phyloP scores from a whole-genome alignment of 2,797 vertebrate genomes.

The Babyrousa celebensis region DNA sequence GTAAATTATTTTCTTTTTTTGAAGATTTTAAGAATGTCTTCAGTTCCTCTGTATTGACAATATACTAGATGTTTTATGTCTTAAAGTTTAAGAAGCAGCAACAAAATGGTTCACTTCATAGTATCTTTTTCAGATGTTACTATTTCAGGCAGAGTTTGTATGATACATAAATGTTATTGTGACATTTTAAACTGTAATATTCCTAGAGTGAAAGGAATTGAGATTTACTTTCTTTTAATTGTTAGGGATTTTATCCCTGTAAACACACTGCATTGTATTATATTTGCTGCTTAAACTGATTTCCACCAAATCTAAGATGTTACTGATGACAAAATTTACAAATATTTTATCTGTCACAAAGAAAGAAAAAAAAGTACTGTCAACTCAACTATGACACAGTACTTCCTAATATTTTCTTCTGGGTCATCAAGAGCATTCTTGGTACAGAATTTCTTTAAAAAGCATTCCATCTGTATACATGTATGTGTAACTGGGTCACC shows the following conservation, averaged over 20 bases:
- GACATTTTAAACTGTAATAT: slow-evolving; percentile 50
- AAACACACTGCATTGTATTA: not conserved
- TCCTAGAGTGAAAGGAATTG: slow-evolving; percentile 56
- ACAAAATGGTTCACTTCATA: not conserved
- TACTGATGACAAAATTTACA: not conserved
- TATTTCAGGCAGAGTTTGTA: not conserved
- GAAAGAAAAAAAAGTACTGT: not conserved
- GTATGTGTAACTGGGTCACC: no score
- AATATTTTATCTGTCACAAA: slow-evolving; percentile 59
- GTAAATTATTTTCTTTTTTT: slow-evolving; percentile 8
- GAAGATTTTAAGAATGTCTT: not conserved
- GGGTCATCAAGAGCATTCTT: not conserved
- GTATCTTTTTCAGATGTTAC: not conserved
- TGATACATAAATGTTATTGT: not conserved
- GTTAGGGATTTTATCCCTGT: slow-evolving; percentile 26
- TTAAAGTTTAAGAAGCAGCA: slow-evolving; percentile 23
- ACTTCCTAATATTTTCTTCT: slow-evolving; percentile 47
- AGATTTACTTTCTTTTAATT: slow-evolving; percentile 42
- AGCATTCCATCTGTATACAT: not conserved
- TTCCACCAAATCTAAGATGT: not conserved
- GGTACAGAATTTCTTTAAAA: slow-evolving; percentile 38
- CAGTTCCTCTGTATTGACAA: not conserved
- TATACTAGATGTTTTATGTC: not conserved
- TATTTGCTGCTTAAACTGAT: not conserved
- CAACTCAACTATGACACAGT: not conserved